Evolutionary conservation across 2,888 invertebrate genomes (phyloP), one percentile per base, ranked within the genome.

Genomic region (Drosophila mettleri): DNA sequence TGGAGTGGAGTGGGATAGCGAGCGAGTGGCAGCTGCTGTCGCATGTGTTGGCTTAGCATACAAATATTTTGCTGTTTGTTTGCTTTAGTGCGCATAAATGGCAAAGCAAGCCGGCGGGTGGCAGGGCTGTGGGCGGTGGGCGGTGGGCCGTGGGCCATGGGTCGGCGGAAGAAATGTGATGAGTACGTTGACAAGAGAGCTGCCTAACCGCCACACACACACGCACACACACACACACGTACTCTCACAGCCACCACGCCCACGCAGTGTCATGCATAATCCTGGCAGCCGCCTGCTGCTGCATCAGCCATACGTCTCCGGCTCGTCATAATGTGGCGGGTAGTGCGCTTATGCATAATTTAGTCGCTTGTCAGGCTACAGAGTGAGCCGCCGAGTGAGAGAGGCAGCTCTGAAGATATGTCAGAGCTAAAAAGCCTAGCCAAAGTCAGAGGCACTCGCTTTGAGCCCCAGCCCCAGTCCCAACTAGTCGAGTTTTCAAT

Each of bases 11-110:
- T 24, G 22, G 49, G 33, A 24, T 20, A 48, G 34, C 29, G 38
- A 53, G 52, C 69, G 62, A 62, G 74, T 83, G 74, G 78, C 84
- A 70, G 74, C 71, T 76, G 71, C 62, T 67, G 73, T 80, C 75
- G 87, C 84, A 83, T 85, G 85, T 84, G 87, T 84, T 88, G 81
- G 82, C 88, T 81, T 88, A 84, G 89, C 87, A 81, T 84, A 89
- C 85, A 86, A 86, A 86, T 86, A 86, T 88, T 88, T 86, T 81
- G 79, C 88, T 85, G 85, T 85, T 87, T 86, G 85, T 88, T 88
- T 87, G 84, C 87, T 68, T 88, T 86, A 71, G 75, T 83, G 78
- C 73, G 86, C 84, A 84, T 85, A 85, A 87, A 88, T 78, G 80
- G 55, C 66, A 70, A 46, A 53, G 63, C 22, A 12, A n/a, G 18